Conservation (phyloP, 2,888 invertebrate species). For the Acleris holmiana region DNA sequence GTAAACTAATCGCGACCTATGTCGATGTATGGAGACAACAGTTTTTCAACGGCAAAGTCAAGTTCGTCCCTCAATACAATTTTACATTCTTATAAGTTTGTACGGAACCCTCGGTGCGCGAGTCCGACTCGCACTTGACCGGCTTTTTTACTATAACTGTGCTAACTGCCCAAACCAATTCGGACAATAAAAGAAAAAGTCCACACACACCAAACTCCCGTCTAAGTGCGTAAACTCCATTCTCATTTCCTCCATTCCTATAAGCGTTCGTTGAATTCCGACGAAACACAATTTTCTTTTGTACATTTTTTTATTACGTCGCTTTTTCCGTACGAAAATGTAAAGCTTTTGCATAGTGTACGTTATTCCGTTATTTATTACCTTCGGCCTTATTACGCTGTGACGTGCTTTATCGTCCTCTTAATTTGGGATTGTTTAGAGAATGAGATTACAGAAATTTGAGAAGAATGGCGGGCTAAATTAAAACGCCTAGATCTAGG, state of each 20-base stretch:
- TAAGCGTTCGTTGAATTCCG: constrained; percentile 2
- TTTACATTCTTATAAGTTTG: no score
- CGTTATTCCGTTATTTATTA: constrained; percentile 21
- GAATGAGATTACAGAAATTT: constrained; percentile 11
- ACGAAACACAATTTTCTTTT: background rate
- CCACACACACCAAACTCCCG: background rate
- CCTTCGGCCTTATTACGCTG: constrained; percentile 11
- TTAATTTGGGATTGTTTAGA: constrained; percentile 20
- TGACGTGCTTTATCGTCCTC: constrained; percentile 14
- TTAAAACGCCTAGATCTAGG: background rate
- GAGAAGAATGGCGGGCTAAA: constrained; percentile 1
- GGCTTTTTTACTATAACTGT: no score
- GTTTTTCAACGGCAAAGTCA: no score
- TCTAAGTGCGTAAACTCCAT: constrained; percentile 2
- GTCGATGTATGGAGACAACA: no score
- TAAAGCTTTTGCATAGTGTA: constrained; percentile 15
- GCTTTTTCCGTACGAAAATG: background rate
- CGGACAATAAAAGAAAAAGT: background rate
- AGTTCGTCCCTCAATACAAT: no score
- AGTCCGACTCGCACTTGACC: no score
- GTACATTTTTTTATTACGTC: constrained; percentile 6
- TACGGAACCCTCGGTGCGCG: no score
- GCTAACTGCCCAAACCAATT: no score
- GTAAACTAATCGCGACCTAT: no score
- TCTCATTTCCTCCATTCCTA: background rate